phyloP scores from a whole-genome alignment of 2,797 vertebrate species.

The Enteromius afrohamiltoni region DNA sequence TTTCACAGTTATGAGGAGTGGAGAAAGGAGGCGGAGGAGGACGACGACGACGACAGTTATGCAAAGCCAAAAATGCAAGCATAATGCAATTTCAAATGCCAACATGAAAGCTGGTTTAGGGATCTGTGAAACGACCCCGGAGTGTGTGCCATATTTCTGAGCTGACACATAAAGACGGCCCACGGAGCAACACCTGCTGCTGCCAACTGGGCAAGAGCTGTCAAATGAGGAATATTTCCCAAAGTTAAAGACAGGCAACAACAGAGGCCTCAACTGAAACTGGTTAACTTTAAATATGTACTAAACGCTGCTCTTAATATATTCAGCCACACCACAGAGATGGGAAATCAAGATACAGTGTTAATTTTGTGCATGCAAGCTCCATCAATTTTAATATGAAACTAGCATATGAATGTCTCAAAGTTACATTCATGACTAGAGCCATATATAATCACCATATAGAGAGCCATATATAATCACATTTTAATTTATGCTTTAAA shows the following conservation, averaged over 20 bases:
- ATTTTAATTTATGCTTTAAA: neutral
- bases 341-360: neutral
- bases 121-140: conserved; percentile 47
- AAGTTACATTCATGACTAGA: neutral
- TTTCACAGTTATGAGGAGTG: conserved; percentile 35
- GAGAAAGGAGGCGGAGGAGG: conserved; percentile 1
- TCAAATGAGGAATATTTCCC: conserved; percentile 54
- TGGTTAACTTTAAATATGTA: conserved; percentile 6
- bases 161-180: conserved; percentile 52
- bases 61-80: conserved; percentile 51
- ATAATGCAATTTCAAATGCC: conserved; percentile 42
- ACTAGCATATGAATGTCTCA: neutral
- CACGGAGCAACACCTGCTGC: conserved; percentile 55
- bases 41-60: neutral
- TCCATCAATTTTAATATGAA: neutral
- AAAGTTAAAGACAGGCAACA: conserved; percentile 25
- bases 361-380: neutral
- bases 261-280: neutral
- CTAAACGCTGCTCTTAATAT: conserved; percentile 4
- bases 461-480: neutral
- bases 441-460: too few species aligned
- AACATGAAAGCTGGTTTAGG: conserved; percentile 49
- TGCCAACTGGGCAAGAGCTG: conserved; percentile 52
- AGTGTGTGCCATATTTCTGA: conserved; percentile 46
- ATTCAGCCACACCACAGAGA: neutral